A percentile compares a stretch with the other conserved stretches of the same genome.
phyloP scores from a whole-genome alignment of 2,113 vertebrate genomes.

The Podarcis muralis region DNA sequence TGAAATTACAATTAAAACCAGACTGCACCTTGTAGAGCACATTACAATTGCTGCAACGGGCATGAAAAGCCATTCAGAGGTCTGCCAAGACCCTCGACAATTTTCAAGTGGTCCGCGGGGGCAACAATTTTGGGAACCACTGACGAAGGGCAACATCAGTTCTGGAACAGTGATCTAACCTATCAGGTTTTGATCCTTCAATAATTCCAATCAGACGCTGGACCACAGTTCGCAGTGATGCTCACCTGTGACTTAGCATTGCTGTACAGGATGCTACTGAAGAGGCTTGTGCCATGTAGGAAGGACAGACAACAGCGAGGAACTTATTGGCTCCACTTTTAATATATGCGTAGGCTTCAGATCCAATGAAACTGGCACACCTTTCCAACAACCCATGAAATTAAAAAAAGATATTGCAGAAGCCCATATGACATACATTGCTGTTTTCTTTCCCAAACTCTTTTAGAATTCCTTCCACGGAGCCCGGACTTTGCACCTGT shows the following conservation, averaged over 20 bases:
- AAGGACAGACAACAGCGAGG: conserved; percentile 18
- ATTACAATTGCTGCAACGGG: too few relatives aligned
- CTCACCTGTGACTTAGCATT: conserved; percentile 6
- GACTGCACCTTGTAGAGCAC: too few relatives aligned
- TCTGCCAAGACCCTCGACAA: too few relatives aligned
- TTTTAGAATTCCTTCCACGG: not conserved
- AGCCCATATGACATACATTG: not conserved
- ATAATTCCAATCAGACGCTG: conserved; percentile 34
- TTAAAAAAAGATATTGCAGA: not conserved
- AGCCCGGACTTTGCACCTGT: not conserved
- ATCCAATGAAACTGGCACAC: not conserved
- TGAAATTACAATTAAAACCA: too few relatives aligned
- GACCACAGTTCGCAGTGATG: conserved; percentile 13
- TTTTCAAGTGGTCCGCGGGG: too few relatives aligned
- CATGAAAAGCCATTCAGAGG: too few relatives aligned
- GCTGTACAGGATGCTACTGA: conserved; percentile 32
- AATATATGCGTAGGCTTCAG: not conserved
- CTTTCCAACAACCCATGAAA: conserved; percentile 18
- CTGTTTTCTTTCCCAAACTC: not conserved
- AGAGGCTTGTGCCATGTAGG: conserved; percentile 39
- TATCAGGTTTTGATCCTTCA: not conserved
- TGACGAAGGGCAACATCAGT: not conserved
- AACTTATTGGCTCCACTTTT: conserved; percentile 37
- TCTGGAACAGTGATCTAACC: not conserved
- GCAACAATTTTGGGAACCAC: too few relatives aligned